phyloP scores from a whole-genome alignment of 2,797 vertebrate genomes.

The Pantherophis alleghaniensis region DNA sequence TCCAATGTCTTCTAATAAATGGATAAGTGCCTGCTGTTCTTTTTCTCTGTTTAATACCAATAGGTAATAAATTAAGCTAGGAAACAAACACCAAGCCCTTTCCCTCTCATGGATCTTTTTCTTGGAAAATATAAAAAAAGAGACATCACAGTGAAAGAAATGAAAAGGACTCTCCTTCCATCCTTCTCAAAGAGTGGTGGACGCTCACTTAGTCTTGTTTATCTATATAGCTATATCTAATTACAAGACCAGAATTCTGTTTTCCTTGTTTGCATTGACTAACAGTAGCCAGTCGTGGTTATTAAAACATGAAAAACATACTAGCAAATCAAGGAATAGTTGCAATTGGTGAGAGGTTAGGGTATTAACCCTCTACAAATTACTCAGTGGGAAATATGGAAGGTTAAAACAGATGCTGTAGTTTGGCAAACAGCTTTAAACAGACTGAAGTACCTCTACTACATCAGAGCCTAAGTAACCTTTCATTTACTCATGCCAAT shows the following conservation, averaged over 20 bases:
- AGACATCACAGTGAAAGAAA: not conserved
- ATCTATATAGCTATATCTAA: not conserved
- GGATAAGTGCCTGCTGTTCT: not conserved
- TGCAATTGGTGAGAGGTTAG: not conserved
- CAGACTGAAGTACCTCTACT: not conserved
- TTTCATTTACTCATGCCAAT: constrained; percentile 37
- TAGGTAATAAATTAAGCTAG: not conserved
- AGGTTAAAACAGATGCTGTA: constrained; percentile 34
- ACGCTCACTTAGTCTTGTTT: not conserved
- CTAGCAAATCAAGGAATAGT: not conserved
- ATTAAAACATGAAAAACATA: not conserved
- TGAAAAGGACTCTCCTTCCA: not conserved
- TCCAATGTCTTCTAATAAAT: not conserved
- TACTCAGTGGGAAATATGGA: not conserved
- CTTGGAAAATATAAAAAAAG: not conserved
- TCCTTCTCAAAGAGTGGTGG: not conserved
- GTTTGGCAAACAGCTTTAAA: constrained; percentile 29
- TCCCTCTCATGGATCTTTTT: not conserved
- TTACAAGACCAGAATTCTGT: not conserved
- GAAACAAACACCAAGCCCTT: not conserved
- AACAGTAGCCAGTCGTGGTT: not conserved
- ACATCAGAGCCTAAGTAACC: constrained; percentile 29
- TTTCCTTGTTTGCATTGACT: not conserved
- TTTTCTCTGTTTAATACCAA: not conserved
- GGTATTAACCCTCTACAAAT: not conserved